Percentiles rank a stretch among this genome's conserved stretches.
These are phyloP conservation scores for Engystomops pustulosus DNA, from an alignment of 2,113 vertebrate genomes.

Conservation along the genomic window DNA sequence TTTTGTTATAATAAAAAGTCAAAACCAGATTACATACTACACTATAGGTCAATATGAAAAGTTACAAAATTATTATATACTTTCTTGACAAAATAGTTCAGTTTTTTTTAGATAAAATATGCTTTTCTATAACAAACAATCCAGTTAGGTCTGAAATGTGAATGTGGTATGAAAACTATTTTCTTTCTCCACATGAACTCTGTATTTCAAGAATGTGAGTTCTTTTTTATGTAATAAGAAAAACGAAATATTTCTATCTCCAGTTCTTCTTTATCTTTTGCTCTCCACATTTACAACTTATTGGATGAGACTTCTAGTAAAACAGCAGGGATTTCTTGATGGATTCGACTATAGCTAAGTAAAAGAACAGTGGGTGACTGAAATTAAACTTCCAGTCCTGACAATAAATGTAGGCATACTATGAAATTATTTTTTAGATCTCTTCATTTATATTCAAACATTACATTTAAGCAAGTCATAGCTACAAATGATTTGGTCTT, in stretches of 20 bases:
- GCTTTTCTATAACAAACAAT: neutral
- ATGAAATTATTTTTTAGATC: constrained; percentile 30
- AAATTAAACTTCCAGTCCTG: constrained; percentile 46
- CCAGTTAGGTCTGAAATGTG: neutral
- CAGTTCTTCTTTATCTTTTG: constrained; percentile 18
- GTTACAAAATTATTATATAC: too few relatives aligned
- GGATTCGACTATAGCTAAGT: constrained; percentile 42
- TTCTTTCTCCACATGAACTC: constrained; percentile 24
- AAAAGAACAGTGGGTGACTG: constrained; percentile 51
- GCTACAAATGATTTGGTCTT: neutral
- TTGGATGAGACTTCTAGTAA: constrained; percentile 26
- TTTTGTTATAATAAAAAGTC: too few relatives aligned
- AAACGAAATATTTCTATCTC: constrained; percentile 33
- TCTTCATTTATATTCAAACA: constrained; percentile 48
- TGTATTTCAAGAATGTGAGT: constrained; percentile 30
- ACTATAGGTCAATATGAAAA: too few relatives aligned
- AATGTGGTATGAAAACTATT: neutral
- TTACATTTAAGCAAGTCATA: constrained; percentile 17
- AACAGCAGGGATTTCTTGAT: constrained; percentile 49
- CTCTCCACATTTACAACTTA: constrained; percentile 40
- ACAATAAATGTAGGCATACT: constrained; percentile 11
- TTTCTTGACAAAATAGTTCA: too few relatives aligned
- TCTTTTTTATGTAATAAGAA: constrained; percentile 41
- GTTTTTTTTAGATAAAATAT: neutral
- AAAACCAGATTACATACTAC: too few relatives aligned